Evolutionary conservation across 2,113 vertebrate genomes (phyloP), one percentile per base, ranked within the genome.

Genomic region (Apaloderma vittatum): DNA sequence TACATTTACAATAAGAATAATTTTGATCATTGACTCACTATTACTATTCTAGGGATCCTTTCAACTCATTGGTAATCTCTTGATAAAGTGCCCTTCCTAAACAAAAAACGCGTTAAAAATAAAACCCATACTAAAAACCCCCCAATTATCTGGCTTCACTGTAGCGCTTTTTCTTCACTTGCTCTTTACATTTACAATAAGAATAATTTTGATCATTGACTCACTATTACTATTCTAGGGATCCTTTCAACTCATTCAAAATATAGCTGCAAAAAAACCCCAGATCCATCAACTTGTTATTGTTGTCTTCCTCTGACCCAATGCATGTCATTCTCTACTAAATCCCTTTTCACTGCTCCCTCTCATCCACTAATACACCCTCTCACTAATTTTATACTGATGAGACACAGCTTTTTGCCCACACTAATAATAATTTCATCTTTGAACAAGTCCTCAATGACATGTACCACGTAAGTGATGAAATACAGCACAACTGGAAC

Each of bases 11-110:
- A 84, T 59, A 89, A 91, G 86, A 88, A 57, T 85, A 84, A 95
- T 95, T 93, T 77, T 75, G 86, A 89, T 78, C 76, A 95, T 57
- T 96, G 94, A 96, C 79, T 97, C 80, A 89, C 70, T 91, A 71
- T 57, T 81, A 84, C 89, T 93, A 95, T 94, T 96, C 93, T 82
- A 57, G 55, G 86, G 52, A 91, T 62, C 65, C 57, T 95, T 95
- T 93, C 79, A 93, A 77, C 45, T 77, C 16, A 2, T 73, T 81
- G 4, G 12, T 46, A 81, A 63, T 63, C 22, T 59, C 61, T 30
- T 86, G 61, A 80, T 1, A 52, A 17, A 83, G 20, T 21, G 29
- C 5, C 14, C n/a, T 52, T 88, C 61, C 73, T 63, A 62, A 87
- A 59, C 29, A 48, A 93, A 27, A 36, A 82, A 87, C 40, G 9